Base-by-base conservation (phyloP, 2,888 invertebrate genomes). In the Andrena bucephala region DNA sequence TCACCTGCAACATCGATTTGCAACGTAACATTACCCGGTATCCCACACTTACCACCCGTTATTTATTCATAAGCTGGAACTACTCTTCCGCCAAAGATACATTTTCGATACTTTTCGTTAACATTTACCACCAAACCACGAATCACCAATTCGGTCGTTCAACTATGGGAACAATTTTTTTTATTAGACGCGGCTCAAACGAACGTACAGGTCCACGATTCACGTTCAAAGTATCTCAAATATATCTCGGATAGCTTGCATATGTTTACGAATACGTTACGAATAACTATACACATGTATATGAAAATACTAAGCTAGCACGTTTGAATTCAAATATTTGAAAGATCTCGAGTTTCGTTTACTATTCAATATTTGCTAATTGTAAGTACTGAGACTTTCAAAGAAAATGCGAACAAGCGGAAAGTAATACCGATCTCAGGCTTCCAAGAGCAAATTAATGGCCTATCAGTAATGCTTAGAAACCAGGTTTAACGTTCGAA, bases 1-100 rank as follows among this genome's bases (percentile, higher is more conserved):
- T 96, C 96, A 92, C 95, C 95, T 95, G 95, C 89, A 94, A 93
- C 89, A 93, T 80, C 66, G 68, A 60, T 79, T 68, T 65, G 29
- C 42, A 67, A 72, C 62, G 70, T 68, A 29, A 72, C 42, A 62
- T 83, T 76, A 88, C 71, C 74, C 33, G 68, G 63, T 48, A 59
- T 68, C 36, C 62, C 4, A 59, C 62, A 68, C 75, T 78, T 83
- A 78, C 66, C 69, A 29, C 67, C 48, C 24, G 24, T 77, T 33
- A 63, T 59, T 72, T 77, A 82, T 81, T 77, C 70, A 69, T 50
- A 71, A 82, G 52, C 81, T 20, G 57, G 36, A 24, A 69, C 60
- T 10, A 27, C 20, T 69, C 8, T 73, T 27, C 33, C 54, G 50
- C 20, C 36, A 31, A 36, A 52, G 77, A 83, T 72, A 81, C 68